Base-by-base conservation (phyloP, 2,797 vertebrate genomes). In the Sciurus vulgaris region DNA sequence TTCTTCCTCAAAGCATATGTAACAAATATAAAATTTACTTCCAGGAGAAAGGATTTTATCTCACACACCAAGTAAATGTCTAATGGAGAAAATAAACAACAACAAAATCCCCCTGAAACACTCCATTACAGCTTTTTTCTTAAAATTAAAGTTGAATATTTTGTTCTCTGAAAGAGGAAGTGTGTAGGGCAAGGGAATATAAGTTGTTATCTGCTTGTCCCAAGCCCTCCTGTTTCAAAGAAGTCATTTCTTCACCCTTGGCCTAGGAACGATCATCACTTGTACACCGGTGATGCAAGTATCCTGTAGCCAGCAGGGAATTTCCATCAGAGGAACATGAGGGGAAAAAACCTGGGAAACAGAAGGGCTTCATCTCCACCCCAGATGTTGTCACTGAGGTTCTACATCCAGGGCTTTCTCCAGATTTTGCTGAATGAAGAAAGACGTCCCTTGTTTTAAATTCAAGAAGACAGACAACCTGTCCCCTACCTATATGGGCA, bases 11-110 rank as follows among this genome's bases (percentile, higher is more conserved):
- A 86, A 20, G 26, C 8, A 3, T 44, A 35, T 33, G 26, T 85
- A 81, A 87, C 18, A 54, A 94, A 72, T 28, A 61, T 10, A 24
- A 92, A 81, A 49, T 87, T 76, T 96, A 70, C 59, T 65, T 93
- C 77, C 20, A 51, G 88, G 28, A 51, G 22, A 85, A 90, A 83
- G 73, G 11, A 72, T 65, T 85, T 76, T 59, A 65, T 70, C 38
- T 91, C 51, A 33, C 10, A 70, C 2, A 63, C 56, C n/a, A 74
- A 83, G n/a, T 44, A 11, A 70, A 41, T 89, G 38, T 91, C 44
- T 78, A 89, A 54, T 73, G 35, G 78, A 51, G 59, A 44, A 28
- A 67, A 1, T 22, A 94, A 72, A 44, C n/a, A 86, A 18, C 22
- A 59, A 56, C 3, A 12, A 56, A 54, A 44, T 56, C 38, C 33